Percentiles rank a stretch among this genome's conserved stretches.
Conservation (phyloP, 2,113 vertebrate species). For the Microcebus lehilahytsara region DNA sequence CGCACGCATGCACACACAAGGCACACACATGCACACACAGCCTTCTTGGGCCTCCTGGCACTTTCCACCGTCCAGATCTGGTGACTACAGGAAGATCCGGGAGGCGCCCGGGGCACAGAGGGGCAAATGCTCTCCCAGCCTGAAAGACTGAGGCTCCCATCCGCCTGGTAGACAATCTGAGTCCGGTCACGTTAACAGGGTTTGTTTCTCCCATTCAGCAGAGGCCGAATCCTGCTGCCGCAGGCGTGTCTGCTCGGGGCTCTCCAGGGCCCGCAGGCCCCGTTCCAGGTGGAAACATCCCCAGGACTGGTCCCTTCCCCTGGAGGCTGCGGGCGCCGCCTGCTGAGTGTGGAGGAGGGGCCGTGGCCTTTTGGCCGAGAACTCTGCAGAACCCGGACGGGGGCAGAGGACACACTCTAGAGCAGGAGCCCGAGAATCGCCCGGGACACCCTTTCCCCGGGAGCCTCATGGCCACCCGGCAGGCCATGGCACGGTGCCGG, state of each 20-base stretch:
- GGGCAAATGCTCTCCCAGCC: background rate
- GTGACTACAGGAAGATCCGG: accelerated
- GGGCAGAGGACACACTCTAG: too few relatives aligned
- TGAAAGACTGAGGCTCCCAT: background rate
- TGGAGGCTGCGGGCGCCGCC: background rate
- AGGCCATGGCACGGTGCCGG: accelerated
- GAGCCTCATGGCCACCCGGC: accelerated
- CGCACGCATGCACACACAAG: background rate
- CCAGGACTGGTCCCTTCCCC: accelerated
- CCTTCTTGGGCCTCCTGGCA: too few relatives aligned
- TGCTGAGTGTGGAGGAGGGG: too few relatives aligned
- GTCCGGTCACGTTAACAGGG: background rate
- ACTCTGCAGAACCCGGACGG: too few relatives aligned
- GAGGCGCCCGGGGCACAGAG: background rate
- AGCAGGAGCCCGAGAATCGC: too few relatives aligned
- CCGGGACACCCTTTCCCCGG: background rate
- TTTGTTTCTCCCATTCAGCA: background rate
- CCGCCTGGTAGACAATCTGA: background rate
- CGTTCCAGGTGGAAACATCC: background rate
- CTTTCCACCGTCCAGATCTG: background rate
- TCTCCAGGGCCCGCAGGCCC: background rate
- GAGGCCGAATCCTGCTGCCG: accelerated
- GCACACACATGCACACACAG: background rate
- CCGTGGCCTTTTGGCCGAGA: background rate
- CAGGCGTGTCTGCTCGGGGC: accelerated